Percentiles rank a stretch among this genome's conserved stretches.
phyloP scores from a whole-genome alignment of 1,140 invertebrate genomes.

The Calephelis nemesis region DNA sequence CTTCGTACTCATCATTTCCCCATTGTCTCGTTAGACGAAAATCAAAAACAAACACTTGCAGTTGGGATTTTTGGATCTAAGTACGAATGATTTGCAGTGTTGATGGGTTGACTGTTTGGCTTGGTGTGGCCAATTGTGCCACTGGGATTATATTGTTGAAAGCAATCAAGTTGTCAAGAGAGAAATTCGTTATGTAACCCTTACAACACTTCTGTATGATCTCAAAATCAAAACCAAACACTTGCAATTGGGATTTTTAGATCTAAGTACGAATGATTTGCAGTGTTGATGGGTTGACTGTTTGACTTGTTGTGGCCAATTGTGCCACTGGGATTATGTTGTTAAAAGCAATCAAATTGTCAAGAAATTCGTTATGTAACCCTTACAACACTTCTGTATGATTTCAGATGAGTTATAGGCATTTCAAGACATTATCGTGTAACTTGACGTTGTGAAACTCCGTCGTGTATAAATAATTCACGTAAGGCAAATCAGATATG shows the following conservation, averaged over 20 bases:
- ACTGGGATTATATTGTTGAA: constrained; percentile 46
- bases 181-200: constrained; percentile 1
- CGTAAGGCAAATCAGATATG: too few relatives aligned
- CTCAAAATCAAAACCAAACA: constrained; percentile 77
- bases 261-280: constrained; percentile 68
- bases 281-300: constrained; percentile 53
- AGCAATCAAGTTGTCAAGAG: constrained; percentile 26
- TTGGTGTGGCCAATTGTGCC: constrained; percentile 55
- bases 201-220: background rate
- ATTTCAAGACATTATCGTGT: too few relatives aligned
- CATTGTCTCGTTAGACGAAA: constrained; percentile 79
- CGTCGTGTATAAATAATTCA: too few relatives aligned
- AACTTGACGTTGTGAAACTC: too few relatives aligned
- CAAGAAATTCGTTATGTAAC: constrained; percentile 4
- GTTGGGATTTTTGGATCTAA: constrained; percentile 70
- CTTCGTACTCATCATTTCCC: constrained; percentile 75
- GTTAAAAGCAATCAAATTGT: constrained; percentile 32
- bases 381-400: background rate
- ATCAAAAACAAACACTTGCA: constrained; percentile 77
- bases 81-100: constrained; percentile 62
- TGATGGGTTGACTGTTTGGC: constrained; percentile 54
- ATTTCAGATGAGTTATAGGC: too few relatives aligned
- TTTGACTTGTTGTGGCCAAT: constrained; percentile 50
- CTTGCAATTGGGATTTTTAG: constrained; percentile 66
- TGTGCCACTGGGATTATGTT: constrained; percentile 53